Base-by-base conservation (phyloP, 1,140 invertebrate genomes). In the Adoxophyes honmai region DNA sequence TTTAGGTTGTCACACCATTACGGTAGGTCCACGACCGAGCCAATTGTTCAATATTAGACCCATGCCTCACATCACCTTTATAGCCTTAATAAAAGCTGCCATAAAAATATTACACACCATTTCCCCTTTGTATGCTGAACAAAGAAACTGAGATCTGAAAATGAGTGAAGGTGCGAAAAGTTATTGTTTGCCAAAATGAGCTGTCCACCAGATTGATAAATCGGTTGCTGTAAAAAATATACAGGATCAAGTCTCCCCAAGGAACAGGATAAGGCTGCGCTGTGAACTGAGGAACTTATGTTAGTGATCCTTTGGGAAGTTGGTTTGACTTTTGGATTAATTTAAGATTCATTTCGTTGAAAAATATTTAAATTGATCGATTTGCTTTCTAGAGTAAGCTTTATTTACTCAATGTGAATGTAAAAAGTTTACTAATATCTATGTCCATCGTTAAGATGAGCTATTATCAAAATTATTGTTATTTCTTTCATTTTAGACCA, bases 121-220 rank as follows among this genome's bases (percentile, higher is more conserved):
- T 64, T 64, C 59, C 57, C 60, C 48, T 57, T 64, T 57, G 54
- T 59, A 44, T 55, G 13, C 52, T 52, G 55, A 55, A 65, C 42
- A 65, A 65, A 60, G 58, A 60, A 28, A 28, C 21, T 28, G 2
- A 34, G 37, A 15, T 57, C 53, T 60, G 60, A 35, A 68, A 67
- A 59, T 55, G 57, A 62, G 58, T 18, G 57, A 59, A 68, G 64
- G 66, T 64, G 63, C 42, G 58, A 66, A 64, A 74, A 73, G 61
- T 71, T 73, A 74, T 73, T 75, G 70, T 75, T 75, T 71, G 70
- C 55, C 62, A 66, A 70, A 75, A 78, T 78, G 73, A 73, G 63
- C 66, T 78, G 75, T 78, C 72, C 34, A 34, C 36, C 58, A 64
- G 73, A 73, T 78, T 78, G 75, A 78, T 75, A 68, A 71, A 75